Percentiles rank a stretch among this genome's conserved stretches.
These are phyloP conservation scores for Uloborus diversus DNA, from an alignment of 1,140 invertebrate genomes.

Conservation along the genomic window DNA sequence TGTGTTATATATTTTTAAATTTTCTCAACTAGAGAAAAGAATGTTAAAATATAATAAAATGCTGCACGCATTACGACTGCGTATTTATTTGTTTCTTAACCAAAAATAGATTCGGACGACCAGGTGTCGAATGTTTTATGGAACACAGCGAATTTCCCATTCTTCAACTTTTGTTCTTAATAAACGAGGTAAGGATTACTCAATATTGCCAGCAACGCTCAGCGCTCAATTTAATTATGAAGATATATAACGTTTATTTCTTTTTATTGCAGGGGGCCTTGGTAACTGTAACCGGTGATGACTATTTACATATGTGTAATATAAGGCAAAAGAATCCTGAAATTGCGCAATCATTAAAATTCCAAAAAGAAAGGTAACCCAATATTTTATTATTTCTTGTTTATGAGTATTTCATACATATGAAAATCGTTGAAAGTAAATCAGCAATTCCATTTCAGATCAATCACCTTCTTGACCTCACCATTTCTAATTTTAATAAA, in stretches of 20 bases:
- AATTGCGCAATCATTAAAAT: slow-evolving; percentile 94
- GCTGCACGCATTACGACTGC: no score
- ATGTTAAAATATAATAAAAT: no score
- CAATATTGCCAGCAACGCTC: neutral
- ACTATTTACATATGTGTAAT: slow-evolving; percentile 96
- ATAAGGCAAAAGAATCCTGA: slow-evolving; percentile 80
- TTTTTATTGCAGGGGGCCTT: slow-evolving; percentile 76
- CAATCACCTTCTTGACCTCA: no score
- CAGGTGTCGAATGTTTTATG: slow-evolving; percentile 93
- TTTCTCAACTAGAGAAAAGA: no score
- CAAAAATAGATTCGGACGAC: slow-evolving; percentile 81
- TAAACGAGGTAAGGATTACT: slow-evolving; percentile 79
- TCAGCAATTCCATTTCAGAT: no score
- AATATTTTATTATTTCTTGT: neutral
- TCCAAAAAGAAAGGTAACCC: slow-evolving; percentile 90
- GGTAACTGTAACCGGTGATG: slow-evolving; percentile 92
- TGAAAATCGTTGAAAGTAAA: neutral
- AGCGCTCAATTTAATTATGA: neutral
- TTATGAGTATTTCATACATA: neutral
- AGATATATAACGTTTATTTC: slow-evolving; percentile 10
- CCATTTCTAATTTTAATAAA: no score
- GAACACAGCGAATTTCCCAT: slow-evolving; percentile 82
- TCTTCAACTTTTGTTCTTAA: slow-evolving; percentile 88
- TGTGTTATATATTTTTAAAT: no score
- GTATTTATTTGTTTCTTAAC: slow-evolving; percentile 10